Conservation (phyloP, 1,140 invertebrate genomes). For the Ostrea denselamellosa region DNA sequence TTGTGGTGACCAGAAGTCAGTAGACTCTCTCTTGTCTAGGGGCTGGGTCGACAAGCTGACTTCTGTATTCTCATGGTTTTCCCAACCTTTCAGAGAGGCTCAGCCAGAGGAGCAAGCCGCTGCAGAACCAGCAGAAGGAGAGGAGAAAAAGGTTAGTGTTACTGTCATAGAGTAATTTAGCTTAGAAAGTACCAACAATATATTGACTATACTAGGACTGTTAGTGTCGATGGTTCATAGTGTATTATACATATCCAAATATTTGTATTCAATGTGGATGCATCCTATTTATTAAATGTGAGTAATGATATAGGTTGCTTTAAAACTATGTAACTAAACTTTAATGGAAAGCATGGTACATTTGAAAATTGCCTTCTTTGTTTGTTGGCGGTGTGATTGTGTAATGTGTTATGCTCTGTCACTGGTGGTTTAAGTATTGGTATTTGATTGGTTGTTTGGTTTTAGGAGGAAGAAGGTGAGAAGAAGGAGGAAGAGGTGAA, state of each 20-base stretch:
- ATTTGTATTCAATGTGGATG: no score
- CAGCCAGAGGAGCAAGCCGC: conserved; percentile 53
- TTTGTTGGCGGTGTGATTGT: no score
- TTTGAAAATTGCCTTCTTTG: no score
- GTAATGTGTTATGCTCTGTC: not conserved
- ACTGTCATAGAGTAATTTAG: not conserved
- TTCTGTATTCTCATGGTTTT: conserved; percentile 75
- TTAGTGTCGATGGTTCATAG: no score
- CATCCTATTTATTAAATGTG: no score
- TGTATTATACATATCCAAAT: no score
- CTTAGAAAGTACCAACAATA: not conserved
- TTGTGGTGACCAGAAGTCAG: conserved; percentile 30
- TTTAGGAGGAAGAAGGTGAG: conserved; percentile 65
- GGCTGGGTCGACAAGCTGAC: conserved; percentile 65
- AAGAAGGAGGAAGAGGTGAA: conserved; percentile 66
- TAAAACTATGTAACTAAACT: no score
- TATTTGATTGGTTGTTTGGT: not conserved
- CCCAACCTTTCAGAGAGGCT: conserved; percentile 75
- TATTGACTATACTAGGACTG: not conserved
- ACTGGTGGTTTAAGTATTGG: not conserved
- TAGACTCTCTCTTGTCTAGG: conserved; percentile 63
- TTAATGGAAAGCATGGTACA: no score
- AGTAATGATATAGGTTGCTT: no score
- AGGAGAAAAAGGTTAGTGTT: conserved; percentile 61
- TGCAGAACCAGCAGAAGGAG: conserved; percentile 57